Base-by-base conservation (phyloP, 1,140 invertebrate genomes). In the Lordiphosa stackelbergi region DNA sequence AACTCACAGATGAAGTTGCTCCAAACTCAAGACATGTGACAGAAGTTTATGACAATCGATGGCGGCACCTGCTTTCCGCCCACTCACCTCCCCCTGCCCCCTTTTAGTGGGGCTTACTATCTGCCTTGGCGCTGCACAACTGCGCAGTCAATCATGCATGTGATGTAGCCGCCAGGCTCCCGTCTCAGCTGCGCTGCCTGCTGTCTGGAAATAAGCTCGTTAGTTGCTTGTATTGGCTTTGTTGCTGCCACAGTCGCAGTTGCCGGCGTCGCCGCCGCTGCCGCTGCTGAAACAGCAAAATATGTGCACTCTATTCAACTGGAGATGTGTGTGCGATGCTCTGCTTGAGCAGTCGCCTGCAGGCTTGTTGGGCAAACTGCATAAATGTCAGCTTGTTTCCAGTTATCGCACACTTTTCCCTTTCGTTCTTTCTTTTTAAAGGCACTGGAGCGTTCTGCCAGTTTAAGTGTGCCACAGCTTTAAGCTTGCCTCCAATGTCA, bases 361-460 rank as follows among this genome's bases (percentile, higher is more conserved):
- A 73, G 77, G 77, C 77, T 83, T 60, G 57, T 74, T 66, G 77
- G 56, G 72, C 77, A 69, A 81, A 81, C 72, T 81, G 77, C 77
- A 81, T 81, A 81, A 81, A 81, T 81, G 77, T 83, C 77, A 81
- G 77, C 77, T 81, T 83, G 77, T 75, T 83, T 83, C 68, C 75
- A 83, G 77, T 77, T 83, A 81, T 81, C 77, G 72, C 77, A 83
- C 77, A 60, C 72, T 75, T 49, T 66, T 62, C 8, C 8, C 16
- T 1, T 53, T 28, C 10, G 19, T n/a, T 37, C 6, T n/a, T 31
- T 12, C 37, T 53, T 52, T 49, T 68, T 69, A 58, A 54, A 12
- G 34, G 38, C 71, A 79, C 62, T 75, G 71, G 58, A 53, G 71
- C 75, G 63, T 71, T 59, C 65, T 79, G 74, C 61, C 70, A 70